Percentiles rank a stretch among this genome's conserved stretches.
Evolutionary conservation across 2,797 vertebrate species (phyloP).

Genomic region (Tachyglossus aculeatus): DNA sequence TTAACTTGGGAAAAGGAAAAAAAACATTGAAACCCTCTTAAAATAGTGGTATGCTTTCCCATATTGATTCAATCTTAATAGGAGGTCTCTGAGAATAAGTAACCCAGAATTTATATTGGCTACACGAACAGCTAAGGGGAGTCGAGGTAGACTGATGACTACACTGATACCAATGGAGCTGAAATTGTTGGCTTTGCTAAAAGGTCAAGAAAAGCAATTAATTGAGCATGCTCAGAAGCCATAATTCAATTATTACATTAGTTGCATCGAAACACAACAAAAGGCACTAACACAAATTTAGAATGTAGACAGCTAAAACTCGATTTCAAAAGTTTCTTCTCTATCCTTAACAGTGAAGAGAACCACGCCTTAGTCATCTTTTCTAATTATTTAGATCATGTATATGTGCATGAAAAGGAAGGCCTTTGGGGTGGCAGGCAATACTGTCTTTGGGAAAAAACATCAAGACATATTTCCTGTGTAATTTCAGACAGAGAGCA

Average conservation of each 20-base stretch:
- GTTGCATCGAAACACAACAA: not conserved
- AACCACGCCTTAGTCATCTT: slow-evolving; percentile 7
- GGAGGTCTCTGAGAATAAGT: not conserved
- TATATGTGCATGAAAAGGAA: not conserved
- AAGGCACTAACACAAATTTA: not conserved
- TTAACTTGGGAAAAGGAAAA: not conserved
- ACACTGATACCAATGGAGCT: not conserved
- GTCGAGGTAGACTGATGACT: not conserved
- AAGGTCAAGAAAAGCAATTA: not conserved
- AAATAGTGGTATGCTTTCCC: not conserved
- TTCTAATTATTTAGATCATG: slow-evolving; percentile 7
- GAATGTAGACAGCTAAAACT: slow-evolving; percentile 1
- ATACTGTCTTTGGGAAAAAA: not conserved
- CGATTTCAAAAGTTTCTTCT: slow-evolving; percentile 16
- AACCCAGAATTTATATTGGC: not conserved
- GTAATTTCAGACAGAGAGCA: not conserved
- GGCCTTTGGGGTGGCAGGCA: not conserved
- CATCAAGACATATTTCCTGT: too few relatives aligned
- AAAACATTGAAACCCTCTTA: not conserved
- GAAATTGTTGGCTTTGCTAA: slow-evolving; percentile 18
- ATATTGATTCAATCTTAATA: not conserved
- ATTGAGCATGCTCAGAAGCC: not conserved
- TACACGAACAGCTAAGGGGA: not conserved
- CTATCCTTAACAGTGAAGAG: slow-evolving; percentile 1
- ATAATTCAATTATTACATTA: slow-evolving; percentile 2